Evolutionary conservation across 2,888 invertebrate genomes (phyloP).

Genomic region (Parnassius apollo): DNA sequence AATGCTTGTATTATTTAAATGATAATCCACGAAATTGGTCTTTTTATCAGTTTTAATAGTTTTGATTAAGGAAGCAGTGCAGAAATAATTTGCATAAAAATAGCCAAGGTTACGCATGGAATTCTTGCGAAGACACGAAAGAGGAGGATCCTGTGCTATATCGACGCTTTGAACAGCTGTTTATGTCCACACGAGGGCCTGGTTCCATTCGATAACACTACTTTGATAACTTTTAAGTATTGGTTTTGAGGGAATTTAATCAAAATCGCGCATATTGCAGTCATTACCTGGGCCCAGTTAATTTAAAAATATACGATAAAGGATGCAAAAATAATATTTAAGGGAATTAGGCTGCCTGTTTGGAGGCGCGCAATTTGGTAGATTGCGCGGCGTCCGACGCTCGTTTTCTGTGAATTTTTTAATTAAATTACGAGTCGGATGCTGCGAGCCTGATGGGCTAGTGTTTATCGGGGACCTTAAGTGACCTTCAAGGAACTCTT

Average conservation of each 20-base stretch:
- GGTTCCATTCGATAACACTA: slow-evolving; percentile 44
- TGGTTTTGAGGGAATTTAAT: slow-evolving; percentile 77
- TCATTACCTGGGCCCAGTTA: slow-evolving; percentile 66
- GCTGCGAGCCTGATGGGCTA: slow-evolving; percentile 63
- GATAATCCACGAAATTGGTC: too few species aligned
- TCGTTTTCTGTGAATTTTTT: slow-evolving; percentile 79
- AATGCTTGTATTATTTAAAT: too few species aligned
- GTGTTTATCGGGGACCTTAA: slow-evolving; percentile 42
- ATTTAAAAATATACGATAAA: slow-evolving; percentile 77
- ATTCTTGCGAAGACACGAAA: slow-evolving; percentile 45
- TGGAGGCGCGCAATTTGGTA: slow-evolving; percentile 67
- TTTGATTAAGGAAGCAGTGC: slow-evolving; percentile 19
- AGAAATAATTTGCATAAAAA: slow-evolving; percentile 36
- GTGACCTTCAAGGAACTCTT: slow-evolving; percentile 39
- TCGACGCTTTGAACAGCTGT: slow-evolving; percentile 27
- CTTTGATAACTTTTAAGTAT: slow-evolving; percentile 74
- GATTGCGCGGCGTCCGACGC: slow-evolving; percentile 63
- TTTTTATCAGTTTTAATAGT: too few species aligned
- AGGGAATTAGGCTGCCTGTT: slow-evolving; percentile 75
- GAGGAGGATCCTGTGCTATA: slow-evolving; percentile 41
- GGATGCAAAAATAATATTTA: slow-evolving; percentile 74
- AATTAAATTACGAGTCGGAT: slow-evolving; percentile 77
- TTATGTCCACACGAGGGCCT: slow-evolving; percentile 27
- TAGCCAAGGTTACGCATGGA: slow-evolving; percentile 35
- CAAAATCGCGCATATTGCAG: slow-evolving; percentile 69